A percentile compares a stretch with the other conserved stretches of the same genome.
Conservation (phyloP, 2,113 vertebrate genomes). For the Oryzias celebensis region DNA sequence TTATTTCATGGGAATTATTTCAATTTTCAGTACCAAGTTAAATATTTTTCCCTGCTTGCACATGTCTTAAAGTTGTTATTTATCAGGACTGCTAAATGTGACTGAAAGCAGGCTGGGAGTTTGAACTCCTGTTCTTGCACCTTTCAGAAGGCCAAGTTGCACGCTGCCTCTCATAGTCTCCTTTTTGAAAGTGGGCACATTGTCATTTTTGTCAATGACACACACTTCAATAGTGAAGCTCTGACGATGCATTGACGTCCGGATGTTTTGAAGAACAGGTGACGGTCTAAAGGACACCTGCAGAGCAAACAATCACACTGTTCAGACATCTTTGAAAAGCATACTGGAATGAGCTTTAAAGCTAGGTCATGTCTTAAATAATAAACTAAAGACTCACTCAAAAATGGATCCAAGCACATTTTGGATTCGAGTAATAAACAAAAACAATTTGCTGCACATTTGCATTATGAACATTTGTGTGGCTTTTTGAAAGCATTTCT, state of each 20-base stretch:
- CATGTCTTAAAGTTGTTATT: no score
- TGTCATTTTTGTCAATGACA: conserved; percentile 81
- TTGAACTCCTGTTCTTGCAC: conserved; percentile 29
- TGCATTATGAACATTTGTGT: no score
- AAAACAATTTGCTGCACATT: no score
- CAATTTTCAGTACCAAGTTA: no score
- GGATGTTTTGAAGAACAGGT: conserved; percentile 70
- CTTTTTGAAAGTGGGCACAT: conserved; percentile 74
- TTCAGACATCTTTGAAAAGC: conserved; percentile 1
- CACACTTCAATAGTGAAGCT: conserved; percentile 72
- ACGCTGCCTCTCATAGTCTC: conserved; percentile 74
- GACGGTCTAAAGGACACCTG: conserved; percentile 70
- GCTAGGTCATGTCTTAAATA: no score
- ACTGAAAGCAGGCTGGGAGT: background rate
- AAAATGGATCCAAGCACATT: no score
- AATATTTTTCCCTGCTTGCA: no score
- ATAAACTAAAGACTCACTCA: no score
- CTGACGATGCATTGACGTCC: conserved; percentile 65
- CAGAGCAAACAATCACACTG: conserved; percentile 16
- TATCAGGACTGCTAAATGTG: no score
- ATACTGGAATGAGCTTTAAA: background rate
- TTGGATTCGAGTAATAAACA: no score
- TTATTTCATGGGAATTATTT: no score
- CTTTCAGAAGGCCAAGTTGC: conserved; percentile 79
- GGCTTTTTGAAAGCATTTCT: no score